These are phyloP conservation scores for Vanessa atalanta DNA, from an alignment of 1,140 invertebrate genomes.

Conservation along the genomic window DNA sequence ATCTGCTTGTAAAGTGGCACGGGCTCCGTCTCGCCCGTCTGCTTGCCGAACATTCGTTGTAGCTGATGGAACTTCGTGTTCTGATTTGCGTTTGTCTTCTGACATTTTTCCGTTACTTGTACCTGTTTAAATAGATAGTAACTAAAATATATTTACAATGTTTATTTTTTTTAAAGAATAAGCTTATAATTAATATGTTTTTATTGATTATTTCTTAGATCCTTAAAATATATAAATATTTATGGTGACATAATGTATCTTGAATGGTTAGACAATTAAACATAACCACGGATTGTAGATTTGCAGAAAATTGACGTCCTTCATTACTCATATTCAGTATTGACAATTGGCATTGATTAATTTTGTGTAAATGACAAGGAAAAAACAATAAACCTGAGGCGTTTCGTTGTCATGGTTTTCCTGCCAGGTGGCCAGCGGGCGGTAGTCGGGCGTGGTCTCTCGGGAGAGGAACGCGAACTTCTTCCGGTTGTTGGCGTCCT, in stretches of 20 bases:
- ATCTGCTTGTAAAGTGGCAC: conserved; percentile 82
- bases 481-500: conserved; percentile 89
- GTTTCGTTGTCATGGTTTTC: conserved; percentile 51
- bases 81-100: conserved; percentile 88
- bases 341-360: too few relatives aligned
- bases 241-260: too few relatives aligned
- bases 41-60: conserved; percentile 86
- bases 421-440: conserved; percentile 82
- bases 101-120: conserved; percentile 84
- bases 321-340: not conserved
- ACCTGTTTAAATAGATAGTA: conserved; percentile 29
- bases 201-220: too few relatives aligned
- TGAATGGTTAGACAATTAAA: too few relatives aligned
- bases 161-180: too few relatives aligned
- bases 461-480: conserved; percentile 92
- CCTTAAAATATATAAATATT: too few relatives aligned
- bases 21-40: conserved; percentile 70
- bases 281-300: too few relatives aligned
- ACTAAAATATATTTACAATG: too few relatives aligned
- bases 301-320: not conserved
- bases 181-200: too few relatives aligned
- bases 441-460: conserved; percentile 91
- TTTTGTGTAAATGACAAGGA: too few relatives aligned
- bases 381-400: conserved; percentile 45
- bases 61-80: conserved; percentile 89